Evolutionary conservation across 1,140 invertebrate genomes (phyloP).

Genomic region (Aphis gossypii): DNA sequence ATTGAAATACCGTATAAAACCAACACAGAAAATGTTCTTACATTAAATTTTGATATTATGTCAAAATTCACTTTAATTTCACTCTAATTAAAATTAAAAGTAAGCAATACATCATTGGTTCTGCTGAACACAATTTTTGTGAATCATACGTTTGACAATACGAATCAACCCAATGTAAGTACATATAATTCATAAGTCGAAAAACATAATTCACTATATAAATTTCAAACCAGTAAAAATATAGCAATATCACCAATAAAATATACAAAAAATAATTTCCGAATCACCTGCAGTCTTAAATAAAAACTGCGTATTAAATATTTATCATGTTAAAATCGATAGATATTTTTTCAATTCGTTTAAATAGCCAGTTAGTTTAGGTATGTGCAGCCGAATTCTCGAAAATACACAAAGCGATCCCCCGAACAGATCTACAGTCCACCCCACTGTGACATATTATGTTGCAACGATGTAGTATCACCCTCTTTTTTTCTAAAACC

Average conservation of each 20-base stretch:
- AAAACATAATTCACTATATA: background rate
- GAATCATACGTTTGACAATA: background rate
- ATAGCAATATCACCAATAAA: background rate
- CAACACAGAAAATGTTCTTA: too few relatives aligned
- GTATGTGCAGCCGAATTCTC: background rate
- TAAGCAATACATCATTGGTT: background rate
- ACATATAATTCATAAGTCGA: background rate
- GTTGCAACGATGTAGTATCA: background rate
- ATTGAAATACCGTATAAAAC: too few relatives aligned
- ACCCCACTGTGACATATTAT: background rate
- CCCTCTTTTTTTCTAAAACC: background rate
- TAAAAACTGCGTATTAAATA: background rate
- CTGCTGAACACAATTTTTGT: background rate
- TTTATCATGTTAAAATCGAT: background rate
- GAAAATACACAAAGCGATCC: background rate
- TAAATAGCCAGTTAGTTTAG: background rate
- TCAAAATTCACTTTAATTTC: background rate
- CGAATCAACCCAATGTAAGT: background rate
- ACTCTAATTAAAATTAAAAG: background rate
- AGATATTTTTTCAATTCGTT: background rate
- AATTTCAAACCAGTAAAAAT: background rate
- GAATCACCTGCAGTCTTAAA: background rate
- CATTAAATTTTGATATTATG: too few relatives aligned
- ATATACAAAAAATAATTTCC: background rate
- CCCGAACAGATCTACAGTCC: background rate